phyloP scores from a whole-genome alignment of 2,113 vertebrate genomes.

The Rissa tridactyla region DNA sequence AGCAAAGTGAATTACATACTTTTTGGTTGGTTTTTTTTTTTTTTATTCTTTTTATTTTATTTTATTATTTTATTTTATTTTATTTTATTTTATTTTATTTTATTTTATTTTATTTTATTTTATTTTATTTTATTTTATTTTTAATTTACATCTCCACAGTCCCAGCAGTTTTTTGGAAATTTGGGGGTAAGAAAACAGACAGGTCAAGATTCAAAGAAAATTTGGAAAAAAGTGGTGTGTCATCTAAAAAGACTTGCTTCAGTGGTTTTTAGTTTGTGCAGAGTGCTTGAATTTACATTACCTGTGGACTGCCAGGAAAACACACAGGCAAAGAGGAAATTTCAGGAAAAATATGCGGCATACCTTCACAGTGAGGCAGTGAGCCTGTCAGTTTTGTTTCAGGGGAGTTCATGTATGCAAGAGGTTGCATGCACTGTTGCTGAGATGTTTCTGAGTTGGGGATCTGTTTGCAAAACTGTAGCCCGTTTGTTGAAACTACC shows the following conservation, averaged over 20 bases:
- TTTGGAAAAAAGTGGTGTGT: accelerated
- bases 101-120: too few species aligned
- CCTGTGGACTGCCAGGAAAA: neutral
- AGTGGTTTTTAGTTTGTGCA: neutral
- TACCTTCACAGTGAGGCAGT: neutral
- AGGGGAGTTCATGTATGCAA: neutral
- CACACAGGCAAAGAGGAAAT: neutral
- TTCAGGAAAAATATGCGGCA: neutral
- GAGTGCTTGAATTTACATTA: neutral
- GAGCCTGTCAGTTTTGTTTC: neutral
- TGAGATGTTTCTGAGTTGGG: neutral
- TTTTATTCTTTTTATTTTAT: neutral
- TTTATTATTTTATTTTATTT: too few species aligned
- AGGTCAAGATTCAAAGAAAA: neutral
- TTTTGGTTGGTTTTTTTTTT: neutral
- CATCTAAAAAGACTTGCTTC: neutral
- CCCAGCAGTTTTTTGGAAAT: neutral
- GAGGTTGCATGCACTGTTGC: too few species aligned
- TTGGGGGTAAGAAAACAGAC: neutral
- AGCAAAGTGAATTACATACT: neutral
- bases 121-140: neutral
- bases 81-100: too few species aligned
- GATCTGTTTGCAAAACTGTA: neutral
- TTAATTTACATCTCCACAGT: neutral
- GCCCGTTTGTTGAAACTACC: neutral